Evolutionary conservation across 2,888 invertebrate genomes (phyloP).

Genomic region (Julus scanicus): DNA sequence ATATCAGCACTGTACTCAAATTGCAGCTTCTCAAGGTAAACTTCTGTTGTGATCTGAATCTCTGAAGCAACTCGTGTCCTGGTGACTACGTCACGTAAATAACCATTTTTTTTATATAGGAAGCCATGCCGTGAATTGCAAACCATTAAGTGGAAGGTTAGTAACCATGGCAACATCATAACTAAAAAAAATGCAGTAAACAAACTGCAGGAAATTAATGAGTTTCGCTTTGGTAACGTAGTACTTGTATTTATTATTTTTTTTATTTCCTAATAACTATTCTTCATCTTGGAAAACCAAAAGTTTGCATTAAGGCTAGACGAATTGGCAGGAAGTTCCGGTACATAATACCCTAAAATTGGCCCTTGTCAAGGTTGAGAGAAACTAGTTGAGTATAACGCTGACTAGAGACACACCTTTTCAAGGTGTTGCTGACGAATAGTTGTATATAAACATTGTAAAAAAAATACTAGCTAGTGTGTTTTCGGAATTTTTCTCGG

Average conservation of each 20-base stretch:
- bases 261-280: neutral
- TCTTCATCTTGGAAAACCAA: neutral
- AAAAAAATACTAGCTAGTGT: too few species aligned
- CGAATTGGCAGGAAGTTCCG: neutral
- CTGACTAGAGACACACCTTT: too few species aligned
- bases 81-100: slow-evolving; percentile 4
- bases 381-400: too few species aligned
- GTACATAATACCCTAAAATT: neutral
- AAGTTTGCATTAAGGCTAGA: neutral
- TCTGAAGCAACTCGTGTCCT: slow-evolving; percentile 7
- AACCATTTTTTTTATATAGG: neutral
- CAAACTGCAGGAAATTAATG: neutral
- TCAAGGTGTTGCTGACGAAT: too few species aligned
- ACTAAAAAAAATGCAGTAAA: neutral
- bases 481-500: too few species aligned
- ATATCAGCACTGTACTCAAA: neutral
- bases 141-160: neutral
- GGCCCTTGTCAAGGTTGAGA: neutral
- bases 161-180: neutral
- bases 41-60: slow-evolving; percentile 31
- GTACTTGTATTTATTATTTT: neutral
- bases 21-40: neutral
- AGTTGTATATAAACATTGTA: too few species aligned
- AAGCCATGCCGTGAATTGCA: neutral
- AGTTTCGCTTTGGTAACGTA: neutral